These are phyloP conservation scores for Desoria tigrina DNA, from an alignment of 2,888 invertebrate species.

Conservation along the genomic window DNA sequence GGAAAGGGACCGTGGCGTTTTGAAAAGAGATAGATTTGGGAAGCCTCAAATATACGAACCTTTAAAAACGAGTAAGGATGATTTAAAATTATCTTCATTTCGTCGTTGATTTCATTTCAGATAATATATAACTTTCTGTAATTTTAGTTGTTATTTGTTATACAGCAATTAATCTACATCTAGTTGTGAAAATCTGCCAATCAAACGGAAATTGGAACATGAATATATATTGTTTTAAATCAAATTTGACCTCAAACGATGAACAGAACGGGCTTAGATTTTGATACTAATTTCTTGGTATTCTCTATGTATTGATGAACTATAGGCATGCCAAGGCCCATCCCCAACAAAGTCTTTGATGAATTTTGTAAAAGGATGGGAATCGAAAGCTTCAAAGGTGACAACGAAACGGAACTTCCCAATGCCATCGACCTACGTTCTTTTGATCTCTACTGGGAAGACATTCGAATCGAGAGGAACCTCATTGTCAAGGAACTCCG, in stretches of 20 bases:
- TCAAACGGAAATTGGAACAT: too few relatives aligned
- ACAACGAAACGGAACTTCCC: conserved; percentile 9
- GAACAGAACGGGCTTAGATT: too few relatives aligned
- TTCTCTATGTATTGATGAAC: too few relatives aligned
- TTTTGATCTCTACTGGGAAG: conserved; percentile 37
- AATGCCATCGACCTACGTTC: conserved; percentile 19
- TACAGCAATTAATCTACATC: too few relatives aligned
- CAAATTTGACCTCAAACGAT: too few relatives aligned
- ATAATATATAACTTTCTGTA: too few relatives aligned
- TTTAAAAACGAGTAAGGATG: conserved; percentile 28
- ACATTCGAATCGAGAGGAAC: conserved; percentile 32
- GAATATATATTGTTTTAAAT: too few relatives aligned
- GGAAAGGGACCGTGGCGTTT: conserved; percentile 17
- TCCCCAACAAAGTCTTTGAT: conserved; percentile 20
- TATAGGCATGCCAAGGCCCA: conserved; percentile 30
- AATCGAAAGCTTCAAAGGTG: conserved; percentile 17
- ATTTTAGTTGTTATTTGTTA: too few relatives aligned
- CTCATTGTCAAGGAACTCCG: conserved; percentile 25
- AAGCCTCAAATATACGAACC: conserved; percentile 19
- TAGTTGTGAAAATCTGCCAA: too few relatives aligned
- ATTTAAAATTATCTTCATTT: conserved; percentile 1
- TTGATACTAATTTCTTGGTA: too few relatives aligned
- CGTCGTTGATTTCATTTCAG: background rate
- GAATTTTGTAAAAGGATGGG: conserved; percentile 32
- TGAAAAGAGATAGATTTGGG: conserved; percentile 21